Percentiles rank a stretch among this genome's conserved stretches.
Evolutionary conservation across 2,888 invertebrate genomes (phyloP).

Genomic region (Hedychridium roseum): DNA sequence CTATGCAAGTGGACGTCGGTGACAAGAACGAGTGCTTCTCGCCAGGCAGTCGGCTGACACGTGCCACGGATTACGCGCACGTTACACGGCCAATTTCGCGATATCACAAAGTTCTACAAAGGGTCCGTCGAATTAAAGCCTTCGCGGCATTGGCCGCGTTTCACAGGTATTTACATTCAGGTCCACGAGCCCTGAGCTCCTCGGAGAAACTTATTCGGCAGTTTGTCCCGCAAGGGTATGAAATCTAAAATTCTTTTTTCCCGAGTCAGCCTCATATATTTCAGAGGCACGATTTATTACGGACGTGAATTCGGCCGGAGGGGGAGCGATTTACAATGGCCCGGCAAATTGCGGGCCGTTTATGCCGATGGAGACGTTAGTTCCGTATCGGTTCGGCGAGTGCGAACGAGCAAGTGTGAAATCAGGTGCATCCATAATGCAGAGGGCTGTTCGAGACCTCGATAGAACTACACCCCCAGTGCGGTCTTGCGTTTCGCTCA

Average conservation of each 20-base stretch:
- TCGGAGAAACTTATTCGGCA: too few species aligned
- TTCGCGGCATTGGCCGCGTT: neutral
- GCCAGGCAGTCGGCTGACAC: constrained; percentile 38
- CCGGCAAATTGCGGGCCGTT: constrained; percentile 52
- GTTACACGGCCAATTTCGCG: constrained; percentile 58
- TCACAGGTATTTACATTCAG: neutral
- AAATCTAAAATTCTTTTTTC: too few species aligned
- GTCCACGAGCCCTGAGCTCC: neutral
- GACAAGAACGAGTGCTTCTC: constrained; percentile 13
- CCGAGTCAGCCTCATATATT: too few species aligned
- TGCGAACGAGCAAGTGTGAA: constrained; percentile 61
- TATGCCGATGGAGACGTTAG: constrained; percentile 53
- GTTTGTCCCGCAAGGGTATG: too few species aligned
- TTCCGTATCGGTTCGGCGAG: constrained; percentile 32
- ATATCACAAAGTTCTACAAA: constrained; percentile 4
- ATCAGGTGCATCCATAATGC: constrained; percentile 60
- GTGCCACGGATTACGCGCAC: constrained; percentile 58
- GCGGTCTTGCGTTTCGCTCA: constrained; percentile 10
- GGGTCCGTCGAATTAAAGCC: constrained; percentile 17
- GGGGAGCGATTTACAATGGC: constrained; percentile 50
- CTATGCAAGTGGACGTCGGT: constrained; percentile 19
- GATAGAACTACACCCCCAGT: constrained; percentile 25
- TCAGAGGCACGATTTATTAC: constrained; percentile 44
- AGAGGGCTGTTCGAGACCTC: constrained; percentile 34
- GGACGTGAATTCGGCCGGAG: constrained; percentile 39